Percentiles rank a stretch among this genome's conserved stretches.
These are phyloP conservation scores for Zaprionus camerounensis DNA, from an alignment of 1,140 invertebrate species.

Conservation along the genomic window DNA sequence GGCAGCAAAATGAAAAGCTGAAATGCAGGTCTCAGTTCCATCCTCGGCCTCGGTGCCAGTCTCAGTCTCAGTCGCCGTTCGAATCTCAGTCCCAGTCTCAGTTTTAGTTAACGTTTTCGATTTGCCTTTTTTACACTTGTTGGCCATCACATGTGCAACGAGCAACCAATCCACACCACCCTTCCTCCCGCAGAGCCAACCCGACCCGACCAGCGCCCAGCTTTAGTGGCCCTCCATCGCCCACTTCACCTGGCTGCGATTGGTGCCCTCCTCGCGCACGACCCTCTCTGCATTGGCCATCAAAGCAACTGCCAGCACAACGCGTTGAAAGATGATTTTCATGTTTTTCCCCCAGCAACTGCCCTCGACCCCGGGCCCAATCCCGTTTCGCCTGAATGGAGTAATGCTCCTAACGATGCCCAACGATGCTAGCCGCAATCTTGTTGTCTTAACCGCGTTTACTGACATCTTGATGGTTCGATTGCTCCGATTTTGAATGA, in stretches of 20 bases:
- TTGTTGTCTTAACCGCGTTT: conserved; percentile 77
- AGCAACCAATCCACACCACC: background rate
- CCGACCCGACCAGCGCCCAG: conserved; percentile 4
- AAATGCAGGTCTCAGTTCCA: conserved; percentile 39
- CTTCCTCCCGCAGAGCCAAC: background rate
- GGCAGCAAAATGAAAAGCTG: conserved; percentile 68
- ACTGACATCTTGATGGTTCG: conserved; percentile 78
- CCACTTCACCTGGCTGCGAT: conserved; percentile 51
- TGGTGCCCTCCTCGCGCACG: conserved; percentile 9
- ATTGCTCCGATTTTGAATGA: conserved; percentile 79
- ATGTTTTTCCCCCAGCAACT: conserved; percentile 64
- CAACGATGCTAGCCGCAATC: conserved; percentile 55
- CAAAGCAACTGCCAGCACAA: conserved; percentile 57
- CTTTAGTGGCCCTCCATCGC: conserved; percentile 18
- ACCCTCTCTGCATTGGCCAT: conserved; percentile 5
- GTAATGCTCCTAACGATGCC: conserved; percentile 69
- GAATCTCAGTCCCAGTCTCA: conserved; percentile 11
- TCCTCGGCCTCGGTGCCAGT: conserved; percentile 9
- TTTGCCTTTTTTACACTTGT: conserved; percentile 65
- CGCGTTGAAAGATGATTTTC: conserved; percentile 82
- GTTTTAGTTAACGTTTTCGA: conserved; percentile 39
- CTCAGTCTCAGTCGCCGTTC: too few relatives aligned
- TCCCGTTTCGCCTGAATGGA: conserved; percentile 30
- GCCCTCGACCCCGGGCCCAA: conserved; percentile 15
- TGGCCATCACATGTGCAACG: conserved; percentile 28